Evolutionary conservation across 2,888 invertebrate genomes (phyloP).

Genomic region (Meteorus cinctellus): DNA sequence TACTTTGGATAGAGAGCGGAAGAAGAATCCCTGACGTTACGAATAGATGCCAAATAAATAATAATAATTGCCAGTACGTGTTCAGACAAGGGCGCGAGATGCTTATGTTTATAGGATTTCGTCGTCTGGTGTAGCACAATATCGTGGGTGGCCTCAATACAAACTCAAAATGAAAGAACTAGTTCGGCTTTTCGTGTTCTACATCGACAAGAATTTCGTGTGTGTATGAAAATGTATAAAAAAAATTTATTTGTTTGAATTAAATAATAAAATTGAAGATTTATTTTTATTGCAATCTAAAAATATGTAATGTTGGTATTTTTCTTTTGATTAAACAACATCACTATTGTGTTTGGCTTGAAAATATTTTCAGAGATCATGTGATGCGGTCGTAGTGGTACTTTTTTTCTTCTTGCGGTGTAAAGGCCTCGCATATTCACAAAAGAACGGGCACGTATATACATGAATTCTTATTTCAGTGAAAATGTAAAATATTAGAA

Average conservation of each 20-base stretch:
- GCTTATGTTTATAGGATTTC: conserved; percentile 57
- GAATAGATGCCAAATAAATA: conserved; percentile 67
- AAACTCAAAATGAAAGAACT: not conserved
- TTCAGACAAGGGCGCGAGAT: conserved; percentile 66
- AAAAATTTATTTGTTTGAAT: too few relatives aligned
- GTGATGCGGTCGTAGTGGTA: not conserved
- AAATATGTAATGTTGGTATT: not conserved
- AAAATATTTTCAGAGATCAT: not conserved
- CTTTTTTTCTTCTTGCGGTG: not conserved
- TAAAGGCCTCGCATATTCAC: conserved; percentile 7
- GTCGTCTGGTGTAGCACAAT: conserved; percentile 48
- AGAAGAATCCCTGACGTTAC: conserved; percentile 60
- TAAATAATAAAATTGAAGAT: too few relatives aligned
- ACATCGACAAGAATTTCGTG: too few relatives aligned
- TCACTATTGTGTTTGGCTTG: not conserved
- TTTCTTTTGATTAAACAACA: not conserved
- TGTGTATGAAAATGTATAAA: too few relatives aligned
- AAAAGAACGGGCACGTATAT: conserved; percentile 14
- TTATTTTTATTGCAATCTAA: not conserved
- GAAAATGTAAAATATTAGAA: conserved; percentile 69
- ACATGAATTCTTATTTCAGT: conserved; percentile 68
- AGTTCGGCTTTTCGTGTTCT: not conserved
- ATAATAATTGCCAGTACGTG: conserved; percentile 71
- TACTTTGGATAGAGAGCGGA: conserved; percentile 23
- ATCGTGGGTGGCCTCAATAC: conserved; percentile 37